Percentiles rank a stretch among this genome's conserved stretches.
These are phyloP conservation scores for Tricholaema leucomelas DNA, from an alignment of 2,113 vertebrate genomes.

Conservation along the genomic window DNA sequence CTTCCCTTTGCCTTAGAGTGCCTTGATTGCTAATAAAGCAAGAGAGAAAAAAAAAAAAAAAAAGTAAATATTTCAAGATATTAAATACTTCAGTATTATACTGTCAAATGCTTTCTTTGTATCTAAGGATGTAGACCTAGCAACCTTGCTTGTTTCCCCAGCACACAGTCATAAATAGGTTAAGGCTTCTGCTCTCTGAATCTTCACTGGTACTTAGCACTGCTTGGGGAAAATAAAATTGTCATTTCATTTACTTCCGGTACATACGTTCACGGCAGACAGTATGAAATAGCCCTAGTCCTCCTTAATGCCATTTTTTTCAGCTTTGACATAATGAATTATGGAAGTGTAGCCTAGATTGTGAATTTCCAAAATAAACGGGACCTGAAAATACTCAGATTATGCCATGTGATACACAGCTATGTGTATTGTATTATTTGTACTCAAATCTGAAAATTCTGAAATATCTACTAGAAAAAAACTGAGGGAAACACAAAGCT, in stretches of 20 bases:
- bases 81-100: not conserved
- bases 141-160: not conserved
- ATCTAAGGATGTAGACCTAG: not conserved
- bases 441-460: not conserved
- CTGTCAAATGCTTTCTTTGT: not conserved
- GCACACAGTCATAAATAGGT: not conserved
- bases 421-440: not conserved
- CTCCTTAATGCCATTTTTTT: not conserved
- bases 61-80: not conserved
- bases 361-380: slow-evolving; percentile 31
- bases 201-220: not conserved
- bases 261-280: not conserved
- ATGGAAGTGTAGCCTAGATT: not conserved
- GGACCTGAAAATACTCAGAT: not conserved
- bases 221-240: not conserved
- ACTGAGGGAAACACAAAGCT: not conserved
- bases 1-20: not conserved
- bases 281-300: not conserved
- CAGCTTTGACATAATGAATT: not conserved
- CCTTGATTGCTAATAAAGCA: not conserved
- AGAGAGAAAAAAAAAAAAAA: not conserved
- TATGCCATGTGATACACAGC: not conserved
- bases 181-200: not conserved
- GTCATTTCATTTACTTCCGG: not conserved
- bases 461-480: not conserved